Percentiles rank a stretch among this genome's conserved stretches.
phyloP scores from a whole-genome alignment of 2,113 vertebrate species.

The Oreochromis aureus region DNA sequence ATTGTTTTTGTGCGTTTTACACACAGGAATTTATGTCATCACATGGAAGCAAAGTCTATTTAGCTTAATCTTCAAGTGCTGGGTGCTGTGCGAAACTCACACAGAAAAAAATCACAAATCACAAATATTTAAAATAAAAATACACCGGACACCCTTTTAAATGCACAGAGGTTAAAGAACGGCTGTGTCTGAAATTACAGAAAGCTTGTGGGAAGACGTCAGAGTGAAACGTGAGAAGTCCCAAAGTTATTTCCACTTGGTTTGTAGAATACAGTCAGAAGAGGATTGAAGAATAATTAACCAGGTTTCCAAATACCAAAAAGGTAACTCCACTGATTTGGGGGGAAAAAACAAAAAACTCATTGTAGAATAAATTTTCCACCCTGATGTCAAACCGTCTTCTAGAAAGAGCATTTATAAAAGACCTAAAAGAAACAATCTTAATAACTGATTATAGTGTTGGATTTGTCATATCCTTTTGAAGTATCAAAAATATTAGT shows the following conservation, averaged over 20 bases:
- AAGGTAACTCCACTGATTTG: not conserved
- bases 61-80: not conserved
- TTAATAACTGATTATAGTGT: not conserved
- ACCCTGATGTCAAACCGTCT: not conserved
- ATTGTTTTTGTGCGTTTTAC: accelerated
- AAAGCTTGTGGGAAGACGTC: not conserved
- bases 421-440: not conserved
- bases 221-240: not conserved
- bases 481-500: not conserved
- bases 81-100: accelerated
- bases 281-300: not conserved
- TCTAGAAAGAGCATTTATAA: not conserved
- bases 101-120: not conserved
- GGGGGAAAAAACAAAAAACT: accelerated
- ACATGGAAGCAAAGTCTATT: not conserved
- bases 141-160: not conserved
- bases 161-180: not conserved
- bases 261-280: not conserved
- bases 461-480: not conserved
- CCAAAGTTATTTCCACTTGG: not conserved
- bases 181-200: not conserved
- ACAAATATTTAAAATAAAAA: not conserved
- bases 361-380: not conserved
- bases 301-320: not conserved
- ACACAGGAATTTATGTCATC: not conserved